Conservation (phyloP, 1,140 invertebrate genomes). For the Drosophila lini region DNA sequence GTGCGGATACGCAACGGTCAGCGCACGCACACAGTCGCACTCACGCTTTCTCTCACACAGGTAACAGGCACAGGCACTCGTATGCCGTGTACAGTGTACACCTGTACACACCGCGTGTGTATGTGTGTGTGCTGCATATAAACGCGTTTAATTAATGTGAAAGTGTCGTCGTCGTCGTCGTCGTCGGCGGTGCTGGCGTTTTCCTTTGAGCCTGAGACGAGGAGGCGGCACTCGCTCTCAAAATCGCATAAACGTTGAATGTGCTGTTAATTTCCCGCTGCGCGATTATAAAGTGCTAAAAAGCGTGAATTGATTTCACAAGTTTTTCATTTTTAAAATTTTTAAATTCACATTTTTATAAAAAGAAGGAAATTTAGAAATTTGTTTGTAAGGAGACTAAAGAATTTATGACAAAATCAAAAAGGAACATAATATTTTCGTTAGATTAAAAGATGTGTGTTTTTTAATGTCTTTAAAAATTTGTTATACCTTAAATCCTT, state of each 20-base stretch:
- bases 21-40: slow-evolving; percentile 23
- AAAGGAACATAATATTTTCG: background rate
- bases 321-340: slow-evolving; percentile 14
- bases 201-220: slow-evolving; percentile 31
- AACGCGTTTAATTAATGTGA: slow-evolving; percentile 81
- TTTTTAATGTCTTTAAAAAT: background rate
- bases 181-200: slow-evolving; percentile 21
- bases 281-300: slow-evolving; percentile 68
- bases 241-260: slow-evolving; percentile 52
- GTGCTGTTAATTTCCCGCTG: slow-evolving; percentile 67
- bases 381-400: background rate
- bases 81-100: slow-evolving; percentile 23
- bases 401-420: background rate
- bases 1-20: slow-evolving; percentile 52
- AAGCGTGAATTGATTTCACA: slow-evolving; percentile 56
- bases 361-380: background rate
- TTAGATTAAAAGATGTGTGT: background rate
- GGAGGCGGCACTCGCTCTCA: slow-evolving; percentile 17
- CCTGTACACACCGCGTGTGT: slow-evolving; percentile 20
- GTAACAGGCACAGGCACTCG: slow-evolving; percentile 26
- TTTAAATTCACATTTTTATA: background rate
- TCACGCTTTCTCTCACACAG: slow-evolving; percentile 29
- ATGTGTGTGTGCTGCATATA: slow-evolving; percentile 51
- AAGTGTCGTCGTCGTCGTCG: slow-evolving; percentile 73
- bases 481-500: background rate